Evolutionary conservation across 2,888 invertebrate species (phyloP), one percentile per base, ranked within the genome.

Genomic region (Hemithea aestivaria): DNA sequence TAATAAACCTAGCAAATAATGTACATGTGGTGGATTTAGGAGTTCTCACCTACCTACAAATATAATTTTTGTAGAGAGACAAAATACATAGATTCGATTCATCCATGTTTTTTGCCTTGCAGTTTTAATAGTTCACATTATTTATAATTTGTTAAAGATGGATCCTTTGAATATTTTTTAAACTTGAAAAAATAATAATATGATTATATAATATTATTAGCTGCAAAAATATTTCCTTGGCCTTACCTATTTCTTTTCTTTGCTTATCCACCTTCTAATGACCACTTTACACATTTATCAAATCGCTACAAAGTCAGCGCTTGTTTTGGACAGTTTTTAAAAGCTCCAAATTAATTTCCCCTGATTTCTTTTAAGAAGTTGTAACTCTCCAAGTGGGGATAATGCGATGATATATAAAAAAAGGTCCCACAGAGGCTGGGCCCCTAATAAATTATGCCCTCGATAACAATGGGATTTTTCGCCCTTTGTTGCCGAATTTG

Each of bases 321-420:
- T 71, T 85, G 85, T 71, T 65, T 55, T 40, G 73, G 84, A 84
- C 87, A 87, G 82, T 84, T 85, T 52, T 83, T 77, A 77, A 83
- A 76, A 74, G 76, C 66, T 70, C 40, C 72, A 83, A 85, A 87
- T 87, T 87, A 87, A 87, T 85, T 83, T 83, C 75, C 80, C 80
- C 74, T 73, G 81, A 81, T 83, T 83, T 85, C 76, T 81, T 85
- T 83, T 85, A 87, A 87, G 85, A 85, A 87, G 85, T 85, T 85
- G 84, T 84, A 85, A 83, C 85, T 84, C 77, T 66, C 82, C 71
- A 71, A 80, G 83, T 79, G 78, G 83, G 85, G 83, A 87, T 87
- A 87, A 87, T 85, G 81, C 85, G 87, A 87, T 87, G 87, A 87
- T 87, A 85, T 87, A 87, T 87, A 87, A 87, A 87, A 84, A 87